Evolutionary conservation across 1,140 invertebrate species (phyloP), one percentile per base, ranked within the genome.

Genomic region (Temnothorax nylanderi): DNA sequence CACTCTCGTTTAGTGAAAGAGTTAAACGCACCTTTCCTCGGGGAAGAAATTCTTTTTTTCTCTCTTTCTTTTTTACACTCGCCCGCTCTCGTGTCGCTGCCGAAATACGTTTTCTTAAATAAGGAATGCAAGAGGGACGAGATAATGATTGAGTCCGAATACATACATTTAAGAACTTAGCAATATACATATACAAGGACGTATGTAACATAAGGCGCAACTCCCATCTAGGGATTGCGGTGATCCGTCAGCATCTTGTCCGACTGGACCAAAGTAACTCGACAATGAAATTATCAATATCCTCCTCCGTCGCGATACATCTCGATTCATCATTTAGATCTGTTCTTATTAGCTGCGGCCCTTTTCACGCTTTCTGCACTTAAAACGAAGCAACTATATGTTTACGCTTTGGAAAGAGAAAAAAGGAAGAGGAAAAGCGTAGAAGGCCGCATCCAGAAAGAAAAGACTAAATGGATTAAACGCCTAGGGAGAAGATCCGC

Each of bases 121-220:
- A 58, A 74, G 44, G 47, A 34, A 26, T n/a, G 34, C 26, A 62
- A 54, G 6, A 26, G n/a, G 11, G 0, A 32, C 69, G 60, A 49
- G 16, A 47, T 67, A 65, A 65, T 65, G 47, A 44, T 65, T 5
- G 49, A 65, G 72, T 34, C 75, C 75, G 34, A n/a, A 51, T 64
- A 85, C 47, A 85, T 80, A 85, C 47, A 77, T 16, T 80, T 80
- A 65, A 64, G 32, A 85, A 80, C 75, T 85, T 85, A 78, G 47
- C 74, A 80, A 76, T 64, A 85, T 77, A 81, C 78, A 81, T 78
- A 49, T 77, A 84, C 67, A 75, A 84, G 80, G 69, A 62, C 69
- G 51, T 82, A 74, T 82, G 41, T 84, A 84, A 84, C 80, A 74
- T 75, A 84, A 84, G 69, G 37, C 77, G 47, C 47, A 64, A 32